These are phyloP conservation scores for Silvanus unidentatus DNA, from an alignment of 2,888 invertebrate genomes.

Conservation along the genomic window DNA sequence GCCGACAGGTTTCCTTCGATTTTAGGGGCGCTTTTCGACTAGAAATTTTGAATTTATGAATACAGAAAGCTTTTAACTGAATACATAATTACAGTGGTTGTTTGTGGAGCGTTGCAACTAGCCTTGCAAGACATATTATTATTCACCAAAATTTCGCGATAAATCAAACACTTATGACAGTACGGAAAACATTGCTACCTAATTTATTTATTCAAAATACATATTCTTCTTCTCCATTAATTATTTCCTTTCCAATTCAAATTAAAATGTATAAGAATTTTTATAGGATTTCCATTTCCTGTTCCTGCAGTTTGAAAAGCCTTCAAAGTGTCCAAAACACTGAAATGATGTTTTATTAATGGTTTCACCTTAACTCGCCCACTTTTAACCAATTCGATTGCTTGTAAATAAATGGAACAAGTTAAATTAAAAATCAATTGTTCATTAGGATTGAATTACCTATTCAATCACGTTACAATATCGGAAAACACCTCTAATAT, in stretches of 20 bases:
- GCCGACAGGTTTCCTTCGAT: slow-evolving; percentile 72
- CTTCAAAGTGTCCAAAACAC: slow-evolving; percentile 68
- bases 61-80: too few relatives aligned
- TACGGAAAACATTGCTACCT: too few relatives aligned
- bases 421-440: slow-evolving; percentile 59
- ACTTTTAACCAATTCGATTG: slow-evolving; percentile 68
- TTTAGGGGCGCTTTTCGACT: too few relatives aligned
- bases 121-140: too few relatives aligned
- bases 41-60: too few relatives aligned
- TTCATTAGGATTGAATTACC: background rate
- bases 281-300: slow-evolving; percentile 69
- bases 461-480: slow-evolving; percentile 71
- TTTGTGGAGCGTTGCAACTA: too few relatives aligned
- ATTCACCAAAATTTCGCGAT: too few relatives aligned
- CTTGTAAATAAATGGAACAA: slow-evolving; percentile 69
- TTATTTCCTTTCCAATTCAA: slow-evolving; percentile 32
- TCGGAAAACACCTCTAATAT: slow-evolving; percentile 88
- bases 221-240: too few relatives aligned
- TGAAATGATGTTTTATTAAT: slow-evolving; percentile 79
- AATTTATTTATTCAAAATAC: too few relatives aligned
- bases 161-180: too few relatives aligned
- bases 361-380: slow-evolving; percentile 75
- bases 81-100: too few relatives aligned
- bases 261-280: slow-evolving; percentile 79
- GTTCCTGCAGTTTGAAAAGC: slow-evolving; percentile 79